Conservation (phyloP, 2,797 vertebrate genomes). For the Benthosema pterotum region DNA sequence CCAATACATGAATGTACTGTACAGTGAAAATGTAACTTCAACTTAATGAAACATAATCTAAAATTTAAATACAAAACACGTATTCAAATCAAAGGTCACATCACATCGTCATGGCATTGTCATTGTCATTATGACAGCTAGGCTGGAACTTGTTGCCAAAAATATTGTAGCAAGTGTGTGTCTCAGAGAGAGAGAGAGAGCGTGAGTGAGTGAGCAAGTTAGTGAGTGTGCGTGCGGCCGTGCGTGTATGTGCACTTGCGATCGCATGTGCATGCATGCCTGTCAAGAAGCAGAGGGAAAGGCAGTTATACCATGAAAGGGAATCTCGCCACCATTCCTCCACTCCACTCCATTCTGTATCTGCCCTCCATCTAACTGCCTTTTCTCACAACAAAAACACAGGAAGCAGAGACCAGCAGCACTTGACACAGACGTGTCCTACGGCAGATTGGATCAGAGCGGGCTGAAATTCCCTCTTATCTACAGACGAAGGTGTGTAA, state of each 20-base stretch:
- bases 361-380: constrained; percentile 51
- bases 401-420: constrained; percentile 58
- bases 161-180: too few relatives aligned
- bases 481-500: constrained; percentile 64
- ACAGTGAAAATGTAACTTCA: too few relatives aligned
- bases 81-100: too few relatives aligned
- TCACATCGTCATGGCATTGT: too few relatives aligned
- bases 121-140: too few relatives aligned
- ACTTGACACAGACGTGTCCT: constrained; percentile 73
- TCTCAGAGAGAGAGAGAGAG: not conserved
- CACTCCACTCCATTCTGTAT: constrained; percentile 10
- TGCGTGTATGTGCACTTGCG: not conserved
- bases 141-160: too few relatives aligned
- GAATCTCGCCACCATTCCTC: constrained; percentile 23
- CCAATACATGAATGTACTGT: too few relatives aligned
- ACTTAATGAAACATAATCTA: too few relatives aligned
- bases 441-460: constrained; percentile 72
- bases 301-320: constrained; percentile 56
- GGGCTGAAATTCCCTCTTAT: constrained; percentile 66
- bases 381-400: constrained; percentile 69
- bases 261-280: too few relatives aligned
- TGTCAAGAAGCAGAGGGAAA: constrained; percentile 30
- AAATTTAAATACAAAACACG: too few relatives aligned
- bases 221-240: not conserved
- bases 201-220: not conserved